Base-by-base conservation (phyloP, 2,113 vertebrate genomes). In the Psilopsiagon aurifrons region DNA sequence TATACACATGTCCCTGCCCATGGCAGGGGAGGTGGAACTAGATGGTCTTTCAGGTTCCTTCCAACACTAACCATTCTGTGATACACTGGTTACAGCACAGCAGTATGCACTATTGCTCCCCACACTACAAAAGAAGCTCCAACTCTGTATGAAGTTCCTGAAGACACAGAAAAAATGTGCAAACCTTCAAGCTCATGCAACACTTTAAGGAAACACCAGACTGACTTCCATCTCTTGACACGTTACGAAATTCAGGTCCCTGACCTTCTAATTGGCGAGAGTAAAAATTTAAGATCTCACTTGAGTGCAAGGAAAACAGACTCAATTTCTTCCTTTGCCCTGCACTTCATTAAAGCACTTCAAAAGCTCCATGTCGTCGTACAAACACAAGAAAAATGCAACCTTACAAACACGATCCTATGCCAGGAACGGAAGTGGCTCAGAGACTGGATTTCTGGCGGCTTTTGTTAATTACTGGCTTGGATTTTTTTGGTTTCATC, bases 311-410 rank as follows among this genome's bases (percentile, higher is more conserved):
- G 11, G 43, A 66, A 91, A 92, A 84, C 6, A 92, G 86, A 67
- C 52, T 86, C 52, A 9, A 27, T 47, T 78, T 78, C 57, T 85
- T 68, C 70, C 74, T 82, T 52, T 84, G 81, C 44, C 69, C 74
- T 91, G 29, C 63, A 75, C 64, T 83, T 90, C 71, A 92, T 93
- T 66, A 83, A 47, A 86, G 54, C 63, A 88, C 85, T 93, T 94
- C 76, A 83, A 94, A 94, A 91, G 84, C 70, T 74, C 57, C 1
- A 2, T 11, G 39, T 76, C 76, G 70, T 51, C 79, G 70, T 67
- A 83, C 22, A 90, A 78, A 91, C 6, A 77, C 68, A 69, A 90
- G 49, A 63, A 86, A 94, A 93, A 86, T 9, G 27, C 70, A 94
- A 35, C 54, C 35, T 74, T 71, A 86, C 46, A 91, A 73, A 92